Evolutionary conservation across 2,888 invertebrate genomes (phyloP).

Genomic region (Rotaria socialis): DNA sequence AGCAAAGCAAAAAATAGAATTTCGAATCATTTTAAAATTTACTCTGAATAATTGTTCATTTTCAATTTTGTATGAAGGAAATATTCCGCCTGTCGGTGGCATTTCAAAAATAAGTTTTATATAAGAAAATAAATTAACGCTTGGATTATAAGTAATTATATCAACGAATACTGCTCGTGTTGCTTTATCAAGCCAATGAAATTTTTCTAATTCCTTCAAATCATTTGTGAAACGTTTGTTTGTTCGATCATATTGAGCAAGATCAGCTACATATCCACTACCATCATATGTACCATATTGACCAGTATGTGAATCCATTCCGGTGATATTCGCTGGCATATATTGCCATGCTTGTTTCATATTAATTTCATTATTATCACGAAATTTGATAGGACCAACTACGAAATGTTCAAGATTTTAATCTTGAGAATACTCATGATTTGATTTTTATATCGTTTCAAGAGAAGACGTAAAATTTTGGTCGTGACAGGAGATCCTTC

Average conservation of each 20-base stretch:
- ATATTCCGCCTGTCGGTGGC: background rate
- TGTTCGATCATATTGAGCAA: background rate
- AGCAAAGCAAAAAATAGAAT: background rate
- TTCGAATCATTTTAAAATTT: background rate
- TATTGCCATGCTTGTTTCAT: conserved; percentile 8
- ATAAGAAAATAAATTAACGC: conserved; percentile 4
- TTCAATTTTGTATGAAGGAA: background rate
- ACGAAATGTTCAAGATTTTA: too few relatives aligned
- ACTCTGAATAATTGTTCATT: background rate
- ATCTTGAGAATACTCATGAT: too few relatives aligned
- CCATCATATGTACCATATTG: conserved; percentile 17
- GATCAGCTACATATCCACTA: conserved; percentile 6
- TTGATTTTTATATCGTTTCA: too few relatives aligned
- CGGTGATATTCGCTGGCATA: background rate
- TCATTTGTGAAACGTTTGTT: background rate
- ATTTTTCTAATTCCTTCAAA: conserved; percentile 10
- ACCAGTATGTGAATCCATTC: background rate
- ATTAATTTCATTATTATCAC: background rate
- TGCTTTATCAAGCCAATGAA: conserved; percentile 32
- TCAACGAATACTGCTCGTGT: conserved; percentile 29
- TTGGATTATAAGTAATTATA: conserved; percentile 28
- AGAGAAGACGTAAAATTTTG: too few relatives aligned
- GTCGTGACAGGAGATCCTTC: too few relatives aligned
- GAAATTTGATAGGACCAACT: conserved; percentile 15
- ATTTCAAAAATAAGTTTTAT: conserved; percentile 2